Evolutionary conservation across 2,113 vertebrate genomes (phyloP), one percentile per base, ranked within the genome.

Genomic region (Onychostruthus taczanowskii): DNA sequence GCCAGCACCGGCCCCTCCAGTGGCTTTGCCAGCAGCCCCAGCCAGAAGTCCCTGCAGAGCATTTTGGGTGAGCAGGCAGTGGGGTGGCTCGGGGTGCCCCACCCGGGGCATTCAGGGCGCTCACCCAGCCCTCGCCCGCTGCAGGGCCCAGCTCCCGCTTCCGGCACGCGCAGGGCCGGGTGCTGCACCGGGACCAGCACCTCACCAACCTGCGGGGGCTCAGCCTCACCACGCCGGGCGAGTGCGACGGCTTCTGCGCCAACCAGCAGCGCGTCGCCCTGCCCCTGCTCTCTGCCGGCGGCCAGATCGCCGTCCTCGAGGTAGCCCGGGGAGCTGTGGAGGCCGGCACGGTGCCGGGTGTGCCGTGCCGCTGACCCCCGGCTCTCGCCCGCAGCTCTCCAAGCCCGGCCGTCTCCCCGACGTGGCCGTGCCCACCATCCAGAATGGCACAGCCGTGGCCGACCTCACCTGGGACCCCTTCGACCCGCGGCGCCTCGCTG

Each of bases 381-480:
- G 7, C 52, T 70, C 72, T 96, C 52, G 56, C 28, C 43, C 2
- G 0, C 96, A 99, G 99, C 98, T 99, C 46, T 98, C 97, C 84
- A 98, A 98, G 89, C 98, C 99, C 0, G 99, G 99, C 52, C 98
- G 98, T 50, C 98, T 99, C 26, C 98, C 99, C 0, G 98, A 99
- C 75, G 55, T 91, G 0, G 93, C 98, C 1, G 6, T 99, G 79
- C 98, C 99, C 95, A 99, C 99, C 33, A 97, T 99, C 90, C 98
- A 99, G 97, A 99, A 99, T 2, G 95, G 98, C 4, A 91, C 95
- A 0, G 98, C 98, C 0, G 98, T 99, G 83, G 98, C 98, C 0
- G 99, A 99, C 95, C 97, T 99, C 70, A 97, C 94, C 61, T 99
- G 99, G 99, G 99, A 99, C 94, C 99, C 99, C 43, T 99, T 99